These are phyloP conservation scores for Bombus huntii DNA, from an alignment of 1,140 invertebrate genomes.

Conservation along the genomic window DNA sequence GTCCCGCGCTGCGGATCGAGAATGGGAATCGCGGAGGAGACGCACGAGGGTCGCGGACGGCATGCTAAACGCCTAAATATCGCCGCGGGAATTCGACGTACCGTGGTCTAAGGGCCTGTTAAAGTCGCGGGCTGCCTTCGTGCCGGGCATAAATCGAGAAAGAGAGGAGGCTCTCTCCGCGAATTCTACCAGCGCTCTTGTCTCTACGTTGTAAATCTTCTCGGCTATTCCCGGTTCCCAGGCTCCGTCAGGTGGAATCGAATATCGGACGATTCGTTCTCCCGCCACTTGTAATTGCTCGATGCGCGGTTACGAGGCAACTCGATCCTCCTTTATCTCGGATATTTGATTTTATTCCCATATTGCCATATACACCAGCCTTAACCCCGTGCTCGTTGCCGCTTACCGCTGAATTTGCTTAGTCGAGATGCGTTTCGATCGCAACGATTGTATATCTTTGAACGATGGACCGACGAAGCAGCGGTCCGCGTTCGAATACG, in stretches of 20 bases:
- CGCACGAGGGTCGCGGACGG: constrained; percentile 28
- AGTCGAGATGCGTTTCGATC: no score
- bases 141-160: constrained; percentile 64
- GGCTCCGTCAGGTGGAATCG: neutral
- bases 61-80: constrained; percentile 74
- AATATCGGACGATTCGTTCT: constrained; percentile 40
- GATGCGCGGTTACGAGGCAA: neutral
- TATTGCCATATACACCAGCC: no score
- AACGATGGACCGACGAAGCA: no score
- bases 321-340: neutral
- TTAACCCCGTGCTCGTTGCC: no score
- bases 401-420: no score
- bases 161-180: constrained; percentile 5
- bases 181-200: constrained; percentile 50
- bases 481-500: rapidly evolving
- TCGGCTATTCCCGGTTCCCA: neutral
- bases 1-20: neutral
- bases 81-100: constrained; percentile 70
- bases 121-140: constrained; percentile 58
- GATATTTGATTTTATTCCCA: neutral
- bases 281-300: constrained; percentile 36
- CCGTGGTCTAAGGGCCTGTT: constrained; percentile 43
- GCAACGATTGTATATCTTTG: no score
- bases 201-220: constrained; percentile 54
- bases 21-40: neutral